Evolutionary conservation across 2,797 vertebrate genomes (phyloP).

Genomic region (Avahi laniger): DNA sequence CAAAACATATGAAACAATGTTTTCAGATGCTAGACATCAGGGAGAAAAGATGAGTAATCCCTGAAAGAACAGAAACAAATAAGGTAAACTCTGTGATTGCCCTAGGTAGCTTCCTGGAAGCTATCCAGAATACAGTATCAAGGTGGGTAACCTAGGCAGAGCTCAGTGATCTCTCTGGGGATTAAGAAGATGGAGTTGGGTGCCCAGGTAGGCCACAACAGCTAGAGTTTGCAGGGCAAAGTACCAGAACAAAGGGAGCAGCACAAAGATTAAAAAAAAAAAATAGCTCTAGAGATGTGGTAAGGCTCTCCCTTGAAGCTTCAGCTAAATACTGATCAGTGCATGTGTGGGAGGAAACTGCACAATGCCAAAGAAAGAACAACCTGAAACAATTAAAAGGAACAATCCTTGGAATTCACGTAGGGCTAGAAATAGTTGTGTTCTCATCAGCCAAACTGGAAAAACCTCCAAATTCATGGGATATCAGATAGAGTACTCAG

Average conservation of each 20-base stretch:
- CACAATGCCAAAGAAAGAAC: constrained; percentile 47
- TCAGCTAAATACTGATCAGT: constrained; percentile 32
- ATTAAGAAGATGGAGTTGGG: background rate
- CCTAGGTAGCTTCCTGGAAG: background rate
- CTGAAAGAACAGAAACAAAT: background rate
- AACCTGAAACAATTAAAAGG: constrained; percentile 51
- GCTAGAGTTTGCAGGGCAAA: background rate
- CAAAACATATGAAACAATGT: background rate
- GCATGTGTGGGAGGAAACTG: constrained; percentile 27
- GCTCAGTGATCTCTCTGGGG: background rate
- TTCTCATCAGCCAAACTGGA: constrained; percentile 40
- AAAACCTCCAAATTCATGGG: constrained; percentile 33
- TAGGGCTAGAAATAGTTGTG: constrained; percentile 52
- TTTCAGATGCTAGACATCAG: background rate
- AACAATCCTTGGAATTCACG: constrained; percentile 62
- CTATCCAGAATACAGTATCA: background rate
- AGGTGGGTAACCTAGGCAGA: background rate
- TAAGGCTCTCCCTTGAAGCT: background rate
- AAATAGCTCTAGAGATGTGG: background rate
- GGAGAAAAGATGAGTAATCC: background rate
- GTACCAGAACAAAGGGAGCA: background rate
- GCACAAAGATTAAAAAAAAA: background rate
- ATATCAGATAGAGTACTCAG: constrained; percentile 2
- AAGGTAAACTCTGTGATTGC: background rate
- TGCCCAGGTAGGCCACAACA: background rate